Evolutionary conservation across 2,113 vertebrate genomes (phyloP).

Genomic region (Apistogramma diplotaenia): DNA sequence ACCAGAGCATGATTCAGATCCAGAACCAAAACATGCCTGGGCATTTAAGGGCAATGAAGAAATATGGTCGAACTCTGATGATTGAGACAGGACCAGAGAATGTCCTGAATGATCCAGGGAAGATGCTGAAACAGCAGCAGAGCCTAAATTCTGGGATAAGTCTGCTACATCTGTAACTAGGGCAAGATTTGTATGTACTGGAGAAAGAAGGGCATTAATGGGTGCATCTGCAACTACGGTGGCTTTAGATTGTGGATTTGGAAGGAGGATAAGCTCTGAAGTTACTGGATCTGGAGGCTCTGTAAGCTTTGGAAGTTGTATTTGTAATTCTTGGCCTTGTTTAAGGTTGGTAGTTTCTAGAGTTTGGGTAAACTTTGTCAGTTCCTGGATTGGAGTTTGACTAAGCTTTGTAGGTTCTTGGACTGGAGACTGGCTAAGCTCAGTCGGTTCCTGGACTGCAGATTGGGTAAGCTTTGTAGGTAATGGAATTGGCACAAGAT

Average conservation of each 20-base stretch:
- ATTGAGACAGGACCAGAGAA: background rate
- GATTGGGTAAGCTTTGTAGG: background rate
- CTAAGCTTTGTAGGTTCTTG: background rate
- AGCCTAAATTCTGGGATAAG: background rate
- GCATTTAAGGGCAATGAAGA: background rate
- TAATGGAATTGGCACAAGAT: background rate
- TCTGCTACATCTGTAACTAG: background rate
- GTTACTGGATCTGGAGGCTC: background rate
- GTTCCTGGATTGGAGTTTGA: background rate
- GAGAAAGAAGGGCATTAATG: background rate
- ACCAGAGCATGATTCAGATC: background rate
- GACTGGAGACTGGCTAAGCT: background rate
- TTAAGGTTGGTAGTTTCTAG: background rate
- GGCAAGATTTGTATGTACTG: background rate
- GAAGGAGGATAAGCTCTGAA: background rate
- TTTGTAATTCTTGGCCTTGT: slow-evolving; percentile 1
- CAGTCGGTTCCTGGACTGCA: background rate
- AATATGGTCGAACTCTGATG: background rate
- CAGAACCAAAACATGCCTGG: background rate
- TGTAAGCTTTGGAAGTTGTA: background rate
- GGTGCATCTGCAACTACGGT: background rate
- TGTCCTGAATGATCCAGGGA: background rate
- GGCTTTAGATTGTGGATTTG: background rate
- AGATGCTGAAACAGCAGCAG: background rate
- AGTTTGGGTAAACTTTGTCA: background rate